Evolutionary conservation across 2,113 vertebrate species (phyloP).

Genomic region (Alosa alosa): DNA sequence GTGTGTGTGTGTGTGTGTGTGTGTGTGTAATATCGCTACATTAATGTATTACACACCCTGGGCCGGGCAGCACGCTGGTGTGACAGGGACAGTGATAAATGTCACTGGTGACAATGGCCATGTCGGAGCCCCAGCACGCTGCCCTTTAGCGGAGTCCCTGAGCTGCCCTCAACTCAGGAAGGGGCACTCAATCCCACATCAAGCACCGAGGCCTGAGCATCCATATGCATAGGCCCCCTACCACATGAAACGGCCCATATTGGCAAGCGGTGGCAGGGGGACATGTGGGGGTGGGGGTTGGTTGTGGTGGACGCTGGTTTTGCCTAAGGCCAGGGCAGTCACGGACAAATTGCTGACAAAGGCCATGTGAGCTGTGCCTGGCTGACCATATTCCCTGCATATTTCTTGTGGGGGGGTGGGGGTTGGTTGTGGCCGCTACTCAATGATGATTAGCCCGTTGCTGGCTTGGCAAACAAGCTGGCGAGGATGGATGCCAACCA

Average conservation of each 20-base stretch:
- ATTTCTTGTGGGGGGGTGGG: neutral
- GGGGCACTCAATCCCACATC: conserved; percentile 66
- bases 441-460: neutral
- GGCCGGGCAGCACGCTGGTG: conserved; percentile 41
- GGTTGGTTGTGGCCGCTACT: neutral
- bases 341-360: conserved; percentile 28
- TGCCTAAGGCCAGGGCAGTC: conserved; percentile 46
- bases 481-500: neutral
- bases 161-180: conserved; percentile 54
- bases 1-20: neutral
- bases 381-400: neutral
- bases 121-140: conserved; percentile 60
- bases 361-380: conserved; percentile 44
- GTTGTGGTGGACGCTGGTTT: conserved; percentile 22
- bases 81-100: conserved; percentile 66
- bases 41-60: conserved; percentile 26
- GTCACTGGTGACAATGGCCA: conserved; percentile 68
- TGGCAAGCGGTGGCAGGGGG: neutral
- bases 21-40: conserved; percentile 21
- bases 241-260: conserved; percentile 50
- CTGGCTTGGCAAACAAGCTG: neutral
- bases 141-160: conserved; percentile 67
- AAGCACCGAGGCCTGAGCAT: conserved; percentile 69
- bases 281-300: neutral
- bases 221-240: conserved; percentile 66